Percentiles rank a stretch among this genome's conserved stretches.
Evolutionary conservation across 2,797 vertebrate genomes (phyloP).

Genomic region (Melanotaenia boesemani): DNA sequence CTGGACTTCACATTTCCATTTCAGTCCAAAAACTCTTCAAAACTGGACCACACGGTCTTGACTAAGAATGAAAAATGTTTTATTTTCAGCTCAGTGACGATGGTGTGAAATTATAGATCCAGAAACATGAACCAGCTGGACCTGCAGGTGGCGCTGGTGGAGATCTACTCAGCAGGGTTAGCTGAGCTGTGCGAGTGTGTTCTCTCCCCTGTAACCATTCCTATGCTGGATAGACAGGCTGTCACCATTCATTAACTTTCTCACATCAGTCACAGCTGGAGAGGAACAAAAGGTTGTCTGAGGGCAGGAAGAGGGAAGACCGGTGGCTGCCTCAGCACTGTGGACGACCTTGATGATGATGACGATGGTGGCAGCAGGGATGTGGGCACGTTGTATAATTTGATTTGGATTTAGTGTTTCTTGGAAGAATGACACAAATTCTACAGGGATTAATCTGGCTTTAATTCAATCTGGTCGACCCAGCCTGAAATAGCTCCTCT

Average conservation of each 20-base stretch:
- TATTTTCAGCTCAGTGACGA: no score
- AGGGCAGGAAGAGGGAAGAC: not conserved
- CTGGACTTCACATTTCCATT: no score
- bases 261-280: slow-evolving; percentile 68
- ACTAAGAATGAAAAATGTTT: no score
- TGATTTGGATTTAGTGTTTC: slow-evolving; percentile 81
- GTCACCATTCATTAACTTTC: slow-evolving; percentile 57
- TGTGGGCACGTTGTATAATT: slow-evolving; percentile 68
- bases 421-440: slow-evolving; percentile 81
- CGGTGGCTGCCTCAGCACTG: slow-evolving; percentile 1
- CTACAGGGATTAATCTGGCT: slow-evolving; percentile 82
- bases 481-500: slow-evolving; percentile 76
- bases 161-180: no score
- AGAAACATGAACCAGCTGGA: no score
- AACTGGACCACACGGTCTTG: no score
- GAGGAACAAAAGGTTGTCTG: slow-evolving; percentile 52
- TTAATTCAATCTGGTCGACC: slow-evolving; percentile 81
- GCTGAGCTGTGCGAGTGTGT: not conserved
- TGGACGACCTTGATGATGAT: not conserved
- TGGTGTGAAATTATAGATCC: no score
- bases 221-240: slow-evolving; percentile 52
- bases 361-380: slow-evolving; percentile 11
- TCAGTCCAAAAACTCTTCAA: no score
- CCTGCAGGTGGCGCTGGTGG: no score
- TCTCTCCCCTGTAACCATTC: slow-evolving; percentile 47